A percentile compares a stretch with the other conserved stretches of the same genome.
phyloP scores from a whole-genome alignment of 2,888 invertebrate species.

The Drosophila melanosoma region DNA sequence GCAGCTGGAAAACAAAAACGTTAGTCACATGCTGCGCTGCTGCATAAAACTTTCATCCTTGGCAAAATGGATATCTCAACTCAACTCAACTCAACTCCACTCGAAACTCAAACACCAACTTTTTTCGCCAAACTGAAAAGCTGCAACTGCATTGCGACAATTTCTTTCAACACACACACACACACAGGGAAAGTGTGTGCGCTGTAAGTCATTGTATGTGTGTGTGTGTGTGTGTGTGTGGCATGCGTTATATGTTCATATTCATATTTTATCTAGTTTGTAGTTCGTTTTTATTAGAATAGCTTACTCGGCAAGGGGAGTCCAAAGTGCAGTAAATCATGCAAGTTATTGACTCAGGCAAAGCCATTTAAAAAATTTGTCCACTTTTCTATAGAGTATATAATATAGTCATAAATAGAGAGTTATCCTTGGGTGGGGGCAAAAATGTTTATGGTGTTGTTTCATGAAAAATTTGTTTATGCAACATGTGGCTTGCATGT shows the following conservation, averaged over 20 bases:
- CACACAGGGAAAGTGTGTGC: background rate
- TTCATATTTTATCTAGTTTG: conserved; percentile 68
- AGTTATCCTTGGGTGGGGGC: conserved; percentile 6
- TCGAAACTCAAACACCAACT: conserved; percentile 57
- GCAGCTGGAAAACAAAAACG: conserved; percentile 31
- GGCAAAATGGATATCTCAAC: conserved; percentile 42
- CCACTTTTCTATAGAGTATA: conserved; percentile 50
- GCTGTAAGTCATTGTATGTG: background rate
- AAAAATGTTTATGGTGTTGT: conserved; percentile 22
- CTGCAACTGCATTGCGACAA: conserved; percentile 72
- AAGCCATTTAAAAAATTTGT: conserved; percentile 66
- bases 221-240: conserved; percentile 12
- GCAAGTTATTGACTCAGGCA: conserved; percentile 62
- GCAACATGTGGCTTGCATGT: conserved; percentile 50
- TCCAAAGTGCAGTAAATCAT: conserved; percentile 51
- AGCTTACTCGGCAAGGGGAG: conserved; percentile 4
- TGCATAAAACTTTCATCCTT: conserved; percentile 42
- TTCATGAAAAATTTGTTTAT: conserved; percentile 32
- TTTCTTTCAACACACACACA: conserved; percentile 43
- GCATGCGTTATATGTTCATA: conserved; percentile 61
- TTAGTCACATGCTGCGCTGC: conserved; percentile 44
- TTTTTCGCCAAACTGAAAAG: conserved; percentile 57
- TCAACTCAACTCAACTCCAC: conserved; percentile 25
- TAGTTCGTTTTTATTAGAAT: conserved; percentile 52
- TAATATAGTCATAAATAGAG: conserved; percentile 45